A percentile compares a stretch with the other conserved stretches of the same genome.
These are phyloP conservation scores for Ceratothoa steindachneri DNA, from an alignment of 2,888 invertebrate genomes.

Conservation along the genomic window DNA sequence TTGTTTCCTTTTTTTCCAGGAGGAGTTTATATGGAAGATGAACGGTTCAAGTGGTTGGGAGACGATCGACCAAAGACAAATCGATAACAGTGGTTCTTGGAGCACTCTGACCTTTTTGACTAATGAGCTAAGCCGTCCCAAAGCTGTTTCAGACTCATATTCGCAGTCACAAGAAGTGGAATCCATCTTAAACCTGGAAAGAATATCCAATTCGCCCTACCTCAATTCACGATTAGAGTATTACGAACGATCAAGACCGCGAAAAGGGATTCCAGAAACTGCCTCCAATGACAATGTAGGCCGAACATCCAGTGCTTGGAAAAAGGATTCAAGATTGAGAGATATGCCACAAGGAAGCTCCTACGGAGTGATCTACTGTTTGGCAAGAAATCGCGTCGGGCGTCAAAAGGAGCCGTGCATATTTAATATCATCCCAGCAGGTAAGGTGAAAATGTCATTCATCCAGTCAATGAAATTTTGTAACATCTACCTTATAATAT, in stretches of 20 bases:
- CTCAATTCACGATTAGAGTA: background rate
- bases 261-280: too few relatives aligned
- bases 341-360: background rate
- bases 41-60: slow-evolving; percentile 36
- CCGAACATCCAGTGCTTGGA: background rate
- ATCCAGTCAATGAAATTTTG: background rate
- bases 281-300: background rate
- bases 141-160: background rate
- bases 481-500: background rate
- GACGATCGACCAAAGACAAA: slow-evolving; percentile 17
- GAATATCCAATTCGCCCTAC: background rate
- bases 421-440: slow-evolving; percentile 42
- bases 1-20: slow-evolving; percentile 10
- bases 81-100: slow-evolving; percentile 9
- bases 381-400: slow-evolving; percentile 27
- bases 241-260: background rate
- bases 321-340: background rate
- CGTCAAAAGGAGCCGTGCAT: slow-evolving; percentile 33
- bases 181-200: background rate
- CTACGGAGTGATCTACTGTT: slow-evolving; percentile 39
- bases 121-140: background rate
- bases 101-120: slow-evolving; percentile 23
- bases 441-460: slow-evolving; percentile 10
- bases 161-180: background rate
- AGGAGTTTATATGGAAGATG: slow-evolving; percentile 33